These are phyloP conservation scores for Pseudopipra pipra DNA, from an alignment of 2,113 vertebrate species.

Conservation along the genomic window DNA sequence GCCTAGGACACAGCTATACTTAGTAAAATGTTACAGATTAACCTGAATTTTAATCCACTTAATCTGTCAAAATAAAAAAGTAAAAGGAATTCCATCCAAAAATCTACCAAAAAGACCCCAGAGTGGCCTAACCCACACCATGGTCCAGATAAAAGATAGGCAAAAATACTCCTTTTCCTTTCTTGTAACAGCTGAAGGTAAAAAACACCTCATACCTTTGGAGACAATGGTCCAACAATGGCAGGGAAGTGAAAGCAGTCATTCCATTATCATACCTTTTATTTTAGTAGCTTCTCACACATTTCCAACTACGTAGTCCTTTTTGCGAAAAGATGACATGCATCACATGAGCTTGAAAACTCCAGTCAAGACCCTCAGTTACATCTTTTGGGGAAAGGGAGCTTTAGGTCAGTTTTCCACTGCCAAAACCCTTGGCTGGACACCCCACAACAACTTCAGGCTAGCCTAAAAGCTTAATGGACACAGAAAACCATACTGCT, in stretches of 20 bases:
- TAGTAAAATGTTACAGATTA: background rate
- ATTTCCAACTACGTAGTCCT: background rate
- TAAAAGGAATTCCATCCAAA: rapidly evolving
- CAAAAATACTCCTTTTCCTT: background rate
- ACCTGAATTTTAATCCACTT: background rate
- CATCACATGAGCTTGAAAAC: background rate
- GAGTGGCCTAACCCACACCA: background rate
- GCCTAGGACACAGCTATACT: background rate
- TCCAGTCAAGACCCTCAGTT: background rate
- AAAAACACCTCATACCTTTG: background rate
- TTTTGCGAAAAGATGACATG: background rate
- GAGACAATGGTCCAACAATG: background rate
- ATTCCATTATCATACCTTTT: background rate
- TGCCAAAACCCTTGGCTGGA: background rate
- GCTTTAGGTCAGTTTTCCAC: background rate
- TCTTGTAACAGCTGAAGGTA: background rate
- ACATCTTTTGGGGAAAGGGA: background rate
- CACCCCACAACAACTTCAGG: background rate
- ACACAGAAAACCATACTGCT: background rate
- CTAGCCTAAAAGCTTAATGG: background rate
- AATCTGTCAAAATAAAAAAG: background rate
- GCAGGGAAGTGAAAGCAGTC: background rate
- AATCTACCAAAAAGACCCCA: background rate
- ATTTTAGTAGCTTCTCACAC: background rate
- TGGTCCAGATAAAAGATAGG: background rate